Conservation (phyloP, 2,113 vertebrate species). For the Aptenodytes patagonicus region DNA sequence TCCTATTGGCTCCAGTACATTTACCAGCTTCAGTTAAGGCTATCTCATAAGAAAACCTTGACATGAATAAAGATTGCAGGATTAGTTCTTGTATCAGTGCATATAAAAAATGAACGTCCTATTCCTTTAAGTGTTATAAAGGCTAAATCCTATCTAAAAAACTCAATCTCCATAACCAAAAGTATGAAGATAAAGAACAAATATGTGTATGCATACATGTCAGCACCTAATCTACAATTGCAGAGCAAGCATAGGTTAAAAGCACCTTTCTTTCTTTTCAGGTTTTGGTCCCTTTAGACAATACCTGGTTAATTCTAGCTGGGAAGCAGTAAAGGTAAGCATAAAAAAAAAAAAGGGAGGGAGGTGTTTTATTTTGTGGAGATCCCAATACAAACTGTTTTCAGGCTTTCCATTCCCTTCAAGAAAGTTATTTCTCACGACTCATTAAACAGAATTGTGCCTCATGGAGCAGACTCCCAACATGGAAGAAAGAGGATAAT, state of each 20-base stretch:
- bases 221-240: background rate
- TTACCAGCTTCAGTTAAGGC: background rate
- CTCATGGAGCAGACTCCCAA: background rate
- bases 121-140: background rate
- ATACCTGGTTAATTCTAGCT: constrained; percentile 83
- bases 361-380: background rate
- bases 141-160: background rate
- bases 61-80: background rate
- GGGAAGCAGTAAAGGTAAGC: constrained; percentile 84
- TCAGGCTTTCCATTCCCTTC: background rate
- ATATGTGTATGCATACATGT: background rate
- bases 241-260: background rate
- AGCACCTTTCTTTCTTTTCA: constrained; percentile 43
- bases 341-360: background rate
- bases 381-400: background rate
- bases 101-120: background rate
- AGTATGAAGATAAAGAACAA: background rate
- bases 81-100: background rate
- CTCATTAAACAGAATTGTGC: background rate
- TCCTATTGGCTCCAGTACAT: background rate
- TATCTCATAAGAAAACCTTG: background rate
- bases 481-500: background rate
- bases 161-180: background rate
- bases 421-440: background rate
- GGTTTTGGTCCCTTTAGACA: constrained; percentile 85